Evolutionary conservation across 2,888 invertebrate species (phyloP).

Genomic region (Arge pagana): DNA sequence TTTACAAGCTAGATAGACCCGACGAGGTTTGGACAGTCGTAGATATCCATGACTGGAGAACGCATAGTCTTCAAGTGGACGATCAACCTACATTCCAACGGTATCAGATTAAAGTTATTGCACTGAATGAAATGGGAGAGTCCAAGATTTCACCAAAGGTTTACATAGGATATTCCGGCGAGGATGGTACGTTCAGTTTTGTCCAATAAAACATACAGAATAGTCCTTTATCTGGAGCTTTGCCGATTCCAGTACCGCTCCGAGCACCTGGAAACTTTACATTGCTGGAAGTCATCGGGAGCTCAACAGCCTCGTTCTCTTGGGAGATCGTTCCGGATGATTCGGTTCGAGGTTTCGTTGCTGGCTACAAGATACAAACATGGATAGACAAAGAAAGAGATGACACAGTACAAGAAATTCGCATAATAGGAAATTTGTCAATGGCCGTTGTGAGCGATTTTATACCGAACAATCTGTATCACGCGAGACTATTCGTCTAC

Average conservation of each 20-base stretch:
- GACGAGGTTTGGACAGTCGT: slow-evolving; percentile 71
- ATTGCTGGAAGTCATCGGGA: slow-evolving; percentile 74
- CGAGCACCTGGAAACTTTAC: slow-evolving; percentile 85
- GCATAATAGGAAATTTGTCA: slow-evolving; percentile 70
- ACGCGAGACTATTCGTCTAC: slow-evolving; percentile 85
- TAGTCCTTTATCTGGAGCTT: too few species aligned
- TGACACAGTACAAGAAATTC: slow-evolving; percentile 74
- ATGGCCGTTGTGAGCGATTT: slow-evolving; percentile 80
- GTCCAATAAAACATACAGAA: too few species aligned
- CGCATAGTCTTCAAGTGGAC: slow-evolving; percentile 69
- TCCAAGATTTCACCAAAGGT: slow-evolving; percentile 79
- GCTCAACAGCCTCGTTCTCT: slow-evolving; percentile 81
- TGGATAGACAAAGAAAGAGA: slow-evolving; percentile 85
- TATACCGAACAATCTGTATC: slow-evolving; percentile 84
- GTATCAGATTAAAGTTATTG: slow-evolving; percentile 88
- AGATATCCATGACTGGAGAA: slow-evolving; percentile 80
- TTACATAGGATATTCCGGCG: slow-evolving; percentile 90
- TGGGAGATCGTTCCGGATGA: slow-evolving; percentile 87
- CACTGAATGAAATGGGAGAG: slow-evolving; percentile 87
- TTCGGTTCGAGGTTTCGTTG: slow-evolving; percentile 88
- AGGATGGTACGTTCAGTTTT: slow-evolving; percentile 75
- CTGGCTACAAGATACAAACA: slow-evolving; percentile 95
- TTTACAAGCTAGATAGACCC: slow-evolving; percentile 80
- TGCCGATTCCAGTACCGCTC: slow-evolving; percentile 68
- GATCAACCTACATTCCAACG: slow-evolving; percentile 89